Base-by-base conservation (phyloP, 2,113 vertebrate species). In the Corythornis vintsioides region DNA sequence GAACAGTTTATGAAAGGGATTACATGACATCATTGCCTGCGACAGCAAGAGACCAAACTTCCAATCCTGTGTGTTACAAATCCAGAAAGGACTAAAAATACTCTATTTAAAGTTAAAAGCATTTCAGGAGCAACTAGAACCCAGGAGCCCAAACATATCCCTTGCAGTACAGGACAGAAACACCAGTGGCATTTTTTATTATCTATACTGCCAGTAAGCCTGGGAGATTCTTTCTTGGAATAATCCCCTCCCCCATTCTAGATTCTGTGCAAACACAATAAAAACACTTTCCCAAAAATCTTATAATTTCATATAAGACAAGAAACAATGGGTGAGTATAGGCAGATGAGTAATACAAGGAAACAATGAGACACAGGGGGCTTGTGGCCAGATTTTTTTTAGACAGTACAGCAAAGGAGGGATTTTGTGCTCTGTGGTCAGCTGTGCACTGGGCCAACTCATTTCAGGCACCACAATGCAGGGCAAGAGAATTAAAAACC, bases 291-390 rank as follows among this genome's bases (percentile, higher is more conserved):
- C 79, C 87, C 84, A 14, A 93, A 94, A 91, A 64, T 57, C 75
- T 88, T 89, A 53, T 42, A 93, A 92, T 85, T 95, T 92, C 60
- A 59, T 94, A 77, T 96, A 95, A 93, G 92, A 65, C 88, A 93
- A 77, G 78, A 87, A 87, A 96, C 96, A 95, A 95, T 95, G 85
- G 84, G 56, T 47, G 33, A 90, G 82, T 89, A 96, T 94, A 94
- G 86, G 48, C 86, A 96, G 86, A 95, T 93, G 94, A 95, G 81
- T 89, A 94, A 96, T 48, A 88, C 60, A 63, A 91, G 87, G 91
- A 95, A 96, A 96, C 96, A 96, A 96, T 95, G 95, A 95, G 82
- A 83, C 89, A 93, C 67, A 80, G 82, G 71, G 60, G 79, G 86
- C 84, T 86, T 92, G 75, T 64, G 92, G 95, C 89, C 94, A 94